Base-by-base conservation (phyloP, 2,797 vertebrate genomes). In the Percopsis omiscomaycus region DNA sequence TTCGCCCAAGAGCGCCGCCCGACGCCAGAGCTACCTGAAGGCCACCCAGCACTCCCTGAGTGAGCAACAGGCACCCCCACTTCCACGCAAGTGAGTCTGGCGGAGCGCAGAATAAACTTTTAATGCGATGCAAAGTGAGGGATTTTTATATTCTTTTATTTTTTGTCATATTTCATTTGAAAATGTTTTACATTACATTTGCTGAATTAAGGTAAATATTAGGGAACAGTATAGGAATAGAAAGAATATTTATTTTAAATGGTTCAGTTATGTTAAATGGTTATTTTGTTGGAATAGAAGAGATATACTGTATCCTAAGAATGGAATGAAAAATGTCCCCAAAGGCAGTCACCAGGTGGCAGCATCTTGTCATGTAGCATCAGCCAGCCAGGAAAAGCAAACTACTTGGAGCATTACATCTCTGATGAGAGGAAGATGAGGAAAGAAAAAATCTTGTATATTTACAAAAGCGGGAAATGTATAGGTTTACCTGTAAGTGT, bases 21-120 rank as follows among this genome's bases (percentile, higher is more conserved):
- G 98, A 51, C 94, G 98, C 77, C 97, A 99, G 90, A 99, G 98
- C 92, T 99, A 99, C 92, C 93, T 99, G 91, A 97, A 96, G 90
- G 98, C 98, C 88, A 99, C 98, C 6, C 97, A 98, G 80, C 96
- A 94, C 79, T 98, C 98, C 4, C 90, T 99, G 83, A 95, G 95
- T 28, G 98, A 99, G 84, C 97, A 98, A 86, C 96, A 95, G 89
- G 86, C 90, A 0, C 90, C 88, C 3, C 84, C 85, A 2, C 95
- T 95, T 49, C 92, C 95, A 13, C 94, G 93, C 90, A 95, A 94
- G 97, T 98, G 89, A 94, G 92, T 89, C 44, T 37, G 49, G 27
- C 45, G 54, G 27, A 61, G 61, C 0, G 64, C 4, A 64, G 14
- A 49, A 37, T 59, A 27, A 49, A 46, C 15, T 6, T 14, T 14